Conservation (phyloP, 2,113 vertebrate species). For the Ictidomys tridecemlineatus region DNA sequence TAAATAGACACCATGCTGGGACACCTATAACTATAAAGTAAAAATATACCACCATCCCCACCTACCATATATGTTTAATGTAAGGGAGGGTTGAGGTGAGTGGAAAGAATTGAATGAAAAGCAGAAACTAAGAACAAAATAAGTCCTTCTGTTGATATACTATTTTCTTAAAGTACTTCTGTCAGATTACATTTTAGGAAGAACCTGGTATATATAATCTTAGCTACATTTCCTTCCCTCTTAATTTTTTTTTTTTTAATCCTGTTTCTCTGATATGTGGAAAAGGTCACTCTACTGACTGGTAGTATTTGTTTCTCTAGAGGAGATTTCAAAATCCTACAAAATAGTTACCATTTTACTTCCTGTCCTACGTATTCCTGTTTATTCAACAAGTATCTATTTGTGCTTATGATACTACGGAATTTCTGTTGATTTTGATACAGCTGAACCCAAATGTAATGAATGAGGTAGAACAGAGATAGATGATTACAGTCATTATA, state of each 20-base stretch:
- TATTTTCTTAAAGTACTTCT: neutral
- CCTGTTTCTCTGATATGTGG: neutral
- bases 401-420: neutral
- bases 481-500: accelerated
- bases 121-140: constrained; percentile 2
- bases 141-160: neutral
- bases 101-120: neutral
- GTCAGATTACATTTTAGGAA: constrained; percentile 13
- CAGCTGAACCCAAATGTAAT: neutral
- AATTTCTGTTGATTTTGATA: constrained; percentile 43
- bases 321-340: constrained; percentile 24
- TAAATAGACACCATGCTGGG: constrained; percentile 79
- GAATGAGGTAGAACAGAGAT: constrained; percentile 37
- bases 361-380: neutral
- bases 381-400: neutral
- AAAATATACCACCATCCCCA: neutral
- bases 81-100: neutral
- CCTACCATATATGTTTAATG: neutral
- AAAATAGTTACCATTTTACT: constrained; percentile 22
- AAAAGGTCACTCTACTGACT: neutral
- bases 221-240: neutral
- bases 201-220: neutral
- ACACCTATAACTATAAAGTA: constrained; percentile 28
- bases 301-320: neutral
- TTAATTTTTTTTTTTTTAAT: constrained; percentile 46